Percentiles rank a stretch among this genome's conserved stretches.
phyloP scores from a whole-genome alignment of 1,140 invertebrate species.

The Ceratina australensis region DNA sequence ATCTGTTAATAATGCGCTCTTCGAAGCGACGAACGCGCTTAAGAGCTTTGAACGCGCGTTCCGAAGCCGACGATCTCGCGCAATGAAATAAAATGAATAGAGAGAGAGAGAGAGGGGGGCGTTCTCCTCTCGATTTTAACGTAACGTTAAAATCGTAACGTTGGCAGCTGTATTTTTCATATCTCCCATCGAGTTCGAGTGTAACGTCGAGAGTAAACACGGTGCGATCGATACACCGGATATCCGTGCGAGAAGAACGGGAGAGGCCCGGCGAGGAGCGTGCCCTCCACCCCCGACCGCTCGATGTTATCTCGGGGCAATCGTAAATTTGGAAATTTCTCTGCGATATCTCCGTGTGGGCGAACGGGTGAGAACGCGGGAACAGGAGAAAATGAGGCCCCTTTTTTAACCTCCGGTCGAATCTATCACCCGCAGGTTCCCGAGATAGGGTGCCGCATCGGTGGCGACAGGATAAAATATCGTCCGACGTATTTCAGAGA shows the following conservation, averaged over 20 bases:
- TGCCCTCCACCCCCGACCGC: neutral
- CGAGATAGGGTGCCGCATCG: constrained; percentile 17
- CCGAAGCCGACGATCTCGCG: neutral
- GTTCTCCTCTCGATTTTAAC: neutral
- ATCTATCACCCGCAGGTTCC: neutral
- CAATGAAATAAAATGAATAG: constrained; percentile 7
- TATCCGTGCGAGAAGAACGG: neutral
- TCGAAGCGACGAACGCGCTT: constrained; percentile 2
- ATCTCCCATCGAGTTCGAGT: neutral
- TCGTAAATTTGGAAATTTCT: constrained; percentile 23
- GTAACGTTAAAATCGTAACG: no score
- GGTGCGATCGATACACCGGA: constrained; percentile 16
- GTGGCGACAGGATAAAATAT: constrained; percentile 50
- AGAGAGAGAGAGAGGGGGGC: neutral
- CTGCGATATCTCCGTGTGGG: neutral
- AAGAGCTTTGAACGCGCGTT: neutral
- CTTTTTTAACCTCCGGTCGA: constrained; percentile 31
- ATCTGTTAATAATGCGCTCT: constrained; percentile 15
- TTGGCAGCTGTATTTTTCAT: constrained; percentile 13
- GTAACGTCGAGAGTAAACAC: constrained; percentile 1
- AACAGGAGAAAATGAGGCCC: constrained; percentile 9
- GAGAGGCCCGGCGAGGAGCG: neutral
- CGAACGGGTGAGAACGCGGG: neutral
- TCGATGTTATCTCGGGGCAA: no score
- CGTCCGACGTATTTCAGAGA: constrained; percentile 45